Evolutionary conservation across 1,140 invertebrate genomes (phyloP), one percentile per base, ranked within the genome.

Genomic region (Proctacanthus coquilletti): DNA sequence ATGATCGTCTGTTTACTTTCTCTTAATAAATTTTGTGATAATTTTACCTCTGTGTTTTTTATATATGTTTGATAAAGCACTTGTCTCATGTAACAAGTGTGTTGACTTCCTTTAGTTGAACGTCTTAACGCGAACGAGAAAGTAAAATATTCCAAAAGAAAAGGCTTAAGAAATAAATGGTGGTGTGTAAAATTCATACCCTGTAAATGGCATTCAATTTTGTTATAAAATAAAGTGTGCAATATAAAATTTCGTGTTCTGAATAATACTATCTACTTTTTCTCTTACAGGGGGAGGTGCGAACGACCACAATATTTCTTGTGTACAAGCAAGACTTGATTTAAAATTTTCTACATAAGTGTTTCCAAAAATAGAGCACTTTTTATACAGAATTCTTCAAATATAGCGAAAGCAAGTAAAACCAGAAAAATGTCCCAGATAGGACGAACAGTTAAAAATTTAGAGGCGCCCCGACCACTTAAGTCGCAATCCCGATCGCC

Each of bases 401-500:
- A 34, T 19, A 15, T 10, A 34, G 20, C 5, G 13, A 35, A 31
- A 19, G 21, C 19, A 20, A 2, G 21, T 11, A 35, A n/a, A n/a
- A n/a, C n/a, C n/a, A n/a, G 8, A 21, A 37, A 36, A n/a, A 60
- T 60, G 57, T 53, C 57, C 31, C 56, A 60, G 44, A 51, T 58
- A 42, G 54, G 49, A 47, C 52, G 68, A 48, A 64, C 61, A 27
- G 69, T 75, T 27, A 78, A 77, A 62, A 79, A 77, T 65, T 63
- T 78, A 45, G 76, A 80, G 61, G 71, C 77, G 49, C 77, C 77
- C 42, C 68, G 77, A 58, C 75, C 75, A 47, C 63, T 80, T 42
- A 80, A 79, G 65, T 69, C 68, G 42, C 66, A 68, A 35, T 57
- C 55, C 21, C 51, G 55, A n/a, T 45, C 55, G 5, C 56, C 51